These are phyloP conservation scores for Philotrypesis tridentata DNA, from an alignment of 1,140 invertebrate genomes.

Conservation along the genomic window DNA sequence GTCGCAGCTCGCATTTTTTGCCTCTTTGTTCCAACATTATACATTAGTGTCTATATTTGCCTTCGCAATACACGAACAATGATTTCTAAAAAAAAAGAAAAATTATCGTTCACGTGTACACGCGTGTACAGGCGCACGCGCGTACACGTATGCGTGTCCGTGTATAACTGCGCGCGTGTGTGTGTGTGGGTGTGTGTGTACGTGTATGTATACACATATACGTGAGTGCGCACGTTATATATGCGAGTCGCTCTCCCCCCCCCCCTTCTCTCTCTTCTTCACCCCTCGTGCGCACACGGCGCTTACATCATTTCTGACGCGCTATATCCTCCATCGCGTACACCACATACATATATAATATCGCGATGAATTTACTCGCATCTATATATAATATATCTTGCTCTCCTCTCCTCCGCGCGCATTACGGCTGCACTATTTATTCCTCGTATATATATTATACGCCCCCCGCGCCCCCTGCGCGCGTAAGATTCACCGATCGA, in stretches of 20 bases:
- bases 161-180: too few relatives aligned
- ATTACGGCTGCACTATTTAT: too few relatives aligned
- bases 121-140: background rate
- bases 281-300: too few relatives aligned
- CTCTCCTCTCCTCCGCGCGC: background rate
- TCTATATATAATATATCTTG: background rate
- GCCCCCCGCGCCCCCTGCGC: too few relatives aligned
- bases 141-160: background rate
- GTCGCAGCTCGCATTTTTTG: background rate
- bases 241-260: too few relatives aligned
- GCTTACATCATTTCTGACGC: background rate
- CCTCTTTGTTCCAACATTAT: background rate
- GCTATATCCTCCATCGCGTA: too few relatives aligned
- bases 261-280: too few relatives aligned
- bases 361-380: background rate
- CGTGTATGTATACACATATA: too few relatives aligned
- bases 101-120: background rate
- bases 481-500: too few relatives aligned
- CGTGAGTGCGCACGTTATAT: too few relatives aligned
- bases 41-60: background rate
- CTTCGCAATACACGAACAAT: background rate
- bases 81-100: background rate
- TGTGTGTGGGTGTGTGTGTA: constrained; percentile 25
- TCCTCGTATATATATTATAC: background rate
- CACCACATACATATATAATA: background rate